Percentiles rank a stretch among this genome's conserved stretches.
These are phyloP conservation scores for Dioctria rufipes DNA, from an alignment of 2,888 invertebrate species.

Conservation along the genomic window DNA sequence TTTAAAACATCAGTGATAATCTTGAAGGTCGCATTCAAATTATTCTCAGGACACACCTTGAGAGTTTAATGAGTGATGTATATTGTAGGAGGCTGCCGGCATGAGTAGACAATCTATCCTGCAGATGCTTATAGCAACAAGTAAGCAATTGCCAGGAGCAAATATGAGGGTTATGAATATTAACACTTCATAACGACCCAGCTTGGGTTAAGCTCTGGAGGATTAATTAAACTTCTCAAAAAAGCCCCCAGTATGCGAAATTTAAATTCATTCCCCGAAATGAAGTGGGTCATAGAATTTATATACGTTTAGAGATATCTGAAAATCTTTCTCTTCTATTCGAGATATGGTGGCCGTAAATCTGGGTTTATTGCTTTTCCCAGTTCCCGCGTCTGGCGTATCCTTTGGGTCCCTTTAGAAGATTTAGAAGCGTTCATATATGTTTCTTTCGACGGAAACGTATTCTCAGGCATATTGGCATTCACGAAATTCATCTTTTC, in stretches of 20 bases:
- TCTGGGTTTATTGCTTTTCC: constrained; percentile 38
- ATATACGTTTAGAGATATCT: constrained; percentile 1
- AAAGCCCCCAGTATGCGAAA: constrained; percentile 31
- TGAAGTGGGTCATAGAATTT: neutral
- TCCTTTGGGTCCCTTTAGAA: constrained; percentile 26
- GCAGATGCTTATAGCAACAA: constrained; percentile 26
- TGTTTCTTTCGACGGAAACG: constrained; percentile 34
- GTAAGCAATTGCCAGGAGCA: constrained; percentile 40
- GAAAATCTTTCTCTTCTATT: constrained; percentile 7
- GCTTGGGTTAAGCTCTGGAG: neutral
- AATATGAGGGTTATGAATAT: constrained; percentile 34
- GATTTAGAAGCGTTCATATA: constrained; percentile 19
- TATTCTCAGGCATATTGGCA: constrained; percentile 42
- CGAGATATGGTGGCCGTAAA: constrained; percentile 7
- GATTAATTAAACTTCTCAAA: constrained; percentile 38
- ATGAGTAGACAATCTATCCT: constrained; percentile 13
- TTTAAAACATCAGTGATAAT: no score
- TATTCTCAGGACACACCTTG: no score
- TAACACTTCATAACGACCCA: constrained; percentile 30
- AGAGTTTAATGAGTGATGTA: no score
- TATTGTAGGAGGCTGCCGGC: no score
- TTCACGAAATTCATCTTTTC: constrained; percentile 40
- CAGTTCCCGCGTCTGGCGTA: neutral
- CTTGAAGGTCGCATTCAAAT: no score
- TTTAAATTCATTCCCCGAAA: constrained; percentile 33